Evolutionary conservation across 1,140 invertebrate genomes (phyloP).

Genomic region (Diabrotica virgifera): DNA sequence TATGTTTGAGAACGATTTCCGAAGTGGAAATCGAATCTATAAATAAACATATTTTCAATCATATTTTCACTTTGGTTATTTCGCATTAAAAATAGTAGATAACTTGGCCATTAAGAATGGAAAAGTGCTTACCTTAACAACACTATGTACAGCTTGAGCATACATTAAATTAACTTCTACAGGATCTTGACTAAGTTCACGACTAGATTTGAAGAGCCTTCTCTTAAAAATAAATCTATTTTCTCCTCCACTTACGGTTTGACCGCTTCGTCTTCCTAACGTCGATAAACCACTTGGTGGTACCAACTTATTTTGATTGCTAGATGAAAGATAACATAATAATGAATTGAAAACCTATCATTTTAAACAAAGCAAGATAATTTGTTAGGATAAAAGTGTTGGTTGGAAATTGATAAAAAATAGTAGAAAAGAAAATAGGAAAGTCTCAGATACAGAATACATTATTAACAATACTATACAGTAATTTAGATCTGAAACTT

Average conservation of each 20-base stretch:
- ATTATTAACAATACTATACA: too few relatives aligned
- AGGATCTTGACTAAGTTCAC: slow-evolving; percentile 93
- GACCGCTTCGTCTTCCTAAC: slow-evolving; percentile 54
- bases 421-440: too few relatives aligned
- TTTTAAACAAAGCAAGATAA: too few relatives aligned
- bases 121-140: slow-evolving; percentile 75
- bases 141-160: slow-evolving; percentile 90
- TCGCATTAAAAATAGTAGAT: too few relatives aligned
- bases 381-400: too few relatives aligned
- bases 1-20: too few relatives aligned
- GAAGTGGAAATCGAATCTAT: too few relatives aligned
- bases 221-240: slow-evolving; percentile 92
- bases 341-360: not conserved
- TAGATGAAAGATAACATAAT: slow-evolving; percentile 30
- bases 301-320: slow-evolving; percentile 63
- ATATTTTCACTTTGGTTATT: too few relatives aligned
- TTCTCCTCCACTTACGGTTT: slow-evolving; percentile 73
- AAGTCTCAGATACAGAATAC: too few relatives aligned
- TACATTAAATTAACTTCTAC: slow-evolving; percentile 93
- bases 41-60: too few relatives aligned
- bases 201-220: slow-evolving; percentile 79
- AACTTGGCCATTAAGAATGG: slow-evolving; percentile 48
- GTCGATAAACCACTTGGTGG: slow-evolving; percentile 58
- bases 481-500: too few relatives aligned
- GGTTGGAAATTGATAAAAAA: too few relatives aligned